phyloP scores from a whole-genome alignment of 2,888 invertebrate species.

The Pteria penguin region DNA sequence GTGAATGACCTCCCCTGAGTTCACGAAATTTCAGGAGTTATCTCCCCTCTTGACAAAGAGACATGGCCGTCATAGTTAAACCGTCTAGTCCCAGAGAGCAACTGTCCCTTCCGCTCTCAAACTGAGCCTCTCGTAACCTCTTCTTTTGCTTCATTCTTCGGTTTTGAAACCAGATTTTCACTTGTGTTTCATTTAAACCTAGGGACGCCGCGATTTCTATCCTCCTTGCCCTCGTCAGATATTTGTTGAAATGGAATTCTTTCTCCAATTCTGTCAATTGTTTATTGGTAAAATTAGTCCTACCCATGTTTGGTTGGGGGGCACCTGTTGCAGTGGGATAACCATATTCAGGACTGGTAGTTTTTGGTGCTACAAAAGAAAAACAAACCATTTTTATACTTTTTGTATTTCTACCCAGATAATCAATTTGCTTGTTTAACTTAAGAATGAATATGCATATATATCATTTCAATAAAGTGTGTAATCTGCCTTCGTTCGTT shows the following conservation, averaged over 20 bases:
- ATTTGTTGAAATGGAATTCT: slow-evolving; percentile 99
- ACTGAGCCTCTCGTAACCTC: slow-evolving; percentile 77
- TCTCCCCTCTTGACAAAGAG: slow-evolving; percentile 66
- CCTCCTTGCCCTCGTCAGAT: slow-evolving; percentile 96
- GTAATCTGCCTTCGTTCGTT: too few species aligned
- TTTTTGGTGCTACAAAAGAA: slow-evolving; percentile 45
- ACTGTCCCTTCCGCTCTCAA: slow-evolving; percentile 61
- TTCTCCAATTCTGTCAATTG: slow-evolving; percentile 99
- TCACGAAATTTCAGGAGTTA: slow-evolving; percentile 26
- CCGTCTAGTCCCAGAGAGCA: slow-evolving; percentile 66
- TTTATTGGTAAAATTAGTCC: slow-evolving; percentile 99
- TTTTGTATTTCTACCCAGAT: too few species aligned
- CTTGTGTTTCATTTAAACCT: slow-evolving; percentile 96
- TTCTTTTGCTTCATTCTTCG: slow-evolving; percentile 81
- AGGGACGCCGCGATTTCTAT: slow-evolving; percentile 98
- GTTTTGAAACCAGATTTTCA: slow-evolving; percentile 81
- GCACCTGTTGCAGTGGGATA: slow-evolving; percentile 52
- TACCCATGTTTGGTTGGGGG: slow-evolving; percentile 82
- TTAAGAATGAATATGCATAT: too few species aligned
- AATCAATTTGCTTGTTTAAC: too few species aligned
- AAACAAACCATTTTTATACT: too few species aligned
- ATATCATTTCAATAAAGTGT: too few species aligned
- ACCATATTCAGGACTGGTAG: slow-evolving; percentile 58
- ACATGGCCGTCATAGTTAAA: slow-evolving; percentile 63
- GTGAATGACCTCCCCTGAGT: background rate